Evolutionary conservation across 2,113 vertebrate species (phyloP), one percentile per base, ranked within the genome.

Genomic region (Polyodon spathula): DNA sequence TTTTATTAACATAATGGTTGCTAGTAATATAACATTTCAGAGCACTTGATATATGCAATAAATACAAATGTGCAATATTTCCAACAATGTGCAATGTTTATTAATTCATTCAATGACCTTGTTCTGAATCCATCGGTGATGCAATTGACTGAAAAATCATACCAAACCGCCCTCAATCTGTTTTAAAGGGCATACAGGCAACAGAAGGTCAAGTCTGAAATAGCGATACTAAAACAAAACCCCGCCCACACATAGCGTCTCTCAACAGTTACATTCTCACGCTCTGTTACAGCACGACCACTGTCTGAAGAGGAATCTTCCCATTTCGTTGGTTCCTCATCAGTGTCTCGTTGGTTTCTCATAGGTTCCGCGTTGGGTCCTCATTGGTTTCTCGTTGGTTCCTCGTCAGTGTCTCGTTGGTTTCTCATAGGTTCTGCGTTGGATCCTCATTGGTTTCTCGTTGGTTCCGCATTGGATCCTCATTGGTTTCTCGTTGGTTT

Each of bases 1-100:
- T 27, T 54, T 37, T 62, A 12, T 16, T 61, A 63, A 50, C 54
- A 62, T 8, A 37, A 10, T 52, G 4, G 37, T 40, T 54, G 43
- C 17, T 50, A 40, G 62, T 54, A 63, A 60, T 67, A 65, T 59
- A 66, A 68, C 65, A 67, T 62, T 14, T 67, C 64, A 67, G 37
- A 71, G 66, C 60, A 74, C 66, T 62, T 71, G 14, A 43, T 50
- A 44, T 61, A 17, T 43, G 50, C 41, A 38, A 39, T 66, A 67
- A 61, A 75, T 52, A 56, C 55, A 40, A 43, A 54, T 64, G 52
- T 15, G 37, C 53, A 54, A 27, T 54, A 15, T 17, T 54, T 37
- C 53, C 3, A 37, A 54, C 53, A 17, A 15, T 54, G 53, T 17
- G 27, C 37, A 54, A 7, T 54, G 6, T 54, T 37, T 54, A 37